These are phyloP conservation scores for Siphonodentalium dalli DNA, from an alignment of 2,888 invertebrate genomes.

Conservation along the genomic window DNA sequence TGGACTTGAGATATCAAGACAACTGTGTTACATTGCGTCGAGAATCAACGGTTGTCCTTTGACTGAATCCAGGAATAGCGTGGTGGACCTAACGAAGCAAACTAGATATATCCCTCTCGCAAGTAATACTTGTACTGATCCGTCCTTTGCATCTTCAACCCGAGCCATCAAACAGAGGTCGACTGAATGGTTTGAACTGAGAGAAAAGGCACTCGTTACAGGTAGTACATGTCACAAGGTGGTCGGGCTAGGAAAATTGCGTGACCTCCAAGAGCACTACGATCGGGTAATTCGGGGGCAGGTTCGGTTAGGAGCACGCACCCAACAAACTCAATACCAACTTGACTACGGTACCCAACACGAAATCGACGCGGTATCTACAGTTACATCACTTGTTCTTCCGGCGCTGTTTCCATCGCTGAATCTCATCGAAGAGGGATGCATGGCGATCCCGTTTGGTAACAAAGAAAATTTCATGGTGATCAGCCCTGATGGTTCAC, in stretches of 20 bases:
- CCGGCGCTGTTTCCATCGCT: slow-evolving; percentile 1
- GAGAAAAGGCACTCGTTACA: slow-evolving; percentile 2
- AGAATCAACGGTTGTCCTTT: too few relatives aligned
- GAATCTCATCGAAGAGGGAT: slow-evolving; percentile 11
- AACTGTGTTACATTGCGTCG: too few relatives aligned
- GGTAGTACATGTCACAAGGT: slow-evolving; percentile 18
- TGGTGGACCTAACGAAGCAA: too few relatives aligned
- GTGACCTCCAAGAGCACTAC: slow-evolving; percentile 13
- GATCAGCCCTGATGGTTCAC: slow-evolving; percentile 8
- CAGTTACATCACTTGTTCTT: slow-evolving; percentile 1
- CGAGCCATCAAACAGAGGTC: too few relatives aligned
- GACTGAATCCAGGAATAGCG: too few relatives aligned
- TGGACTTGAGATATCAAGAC: too few relatives aligned
- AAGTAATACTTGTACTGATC: too few relatives aligned
- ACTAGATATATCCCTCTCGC: too few relatives aligned
- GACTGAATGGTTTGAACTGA: too few relatives aligned
- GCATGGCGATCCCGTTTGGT: background rate
- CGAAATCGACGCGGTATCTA: slow-evolving; percentile 10
- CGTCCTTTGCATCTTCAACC: too few relatives aligned
- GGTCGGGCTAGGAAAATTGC: slow-evolving; percentile 4
- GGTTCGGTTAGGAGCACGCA: background rate
- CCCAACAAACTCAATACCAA: background rate
- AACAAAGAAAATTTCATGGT: slow-evolving; percentile 5
- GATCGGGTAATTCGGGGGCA: slow-evolving; percentile 2
- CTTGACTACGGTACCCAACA: slow-evolving; percentile 14